Evolutionary conservation across 1,140 invertebrate species (phyloP), one percentile per base, ranked within the genome.

Genomic region (Chlorops oryzae): DNA sequence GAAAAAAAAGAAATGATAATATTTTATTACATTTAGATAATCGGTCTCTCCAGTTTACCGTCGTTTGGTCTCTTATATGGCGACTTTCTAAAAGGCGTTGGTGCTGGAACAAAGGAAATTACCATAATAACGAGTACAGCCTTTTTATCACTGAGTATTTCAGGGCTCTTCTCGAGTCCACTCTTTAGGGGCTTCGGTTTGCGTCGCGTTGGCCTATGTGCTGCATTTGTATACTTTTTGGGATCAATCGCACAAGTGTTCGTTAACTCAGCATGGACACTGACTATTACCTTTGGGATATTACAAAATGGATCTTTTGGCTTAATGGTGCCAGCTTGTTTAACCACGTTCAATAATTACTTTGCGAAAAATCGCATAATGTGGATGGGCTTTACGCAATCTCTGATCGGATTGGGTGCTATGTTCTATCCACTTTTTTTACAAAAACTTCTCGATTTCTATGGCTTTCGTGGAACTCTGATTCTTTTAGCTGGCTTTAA

Each of bases 1-100:
- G 3, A 18, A n/a, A 37, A 44, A 32, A 2, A 22, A 24, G 7
- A n/a, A n/a, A n/a, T n/a, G n/a, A n/a, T n/a, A 9, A 13, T 12
- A 25, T 25, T 24, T 28, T 44, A 5, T 28, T 6, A 35, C 18
- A 27, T 7, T 52, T 59, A 82, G 80, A 74, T 77, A 60, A 69
- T 77, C 38, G 77, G 75, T 2, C 62, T 78, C 34, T 76, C 77
- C 3, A 76, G 78, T 0, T 68, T 80, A 18, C 74, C 82, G 52
- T 80, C 79, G 5, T 85, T 86, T 51, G 81, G 81, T 3, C 73
- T 86, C 22, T 63, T 86, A 17, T 85, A 80, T 50, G 80, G 81
- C 40, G 75, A 81, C 46, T 81, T 82, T 54, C 79, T 86, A n/a
- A 61, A 75, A 35, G 72, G 72, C 9, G 71, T 84, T 34, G 78